These are phyloP conservation scores for Sinella curviseta DNA, from an alignment of 1,140 invertebrate species.

Conservation along the genomic window DNA sequence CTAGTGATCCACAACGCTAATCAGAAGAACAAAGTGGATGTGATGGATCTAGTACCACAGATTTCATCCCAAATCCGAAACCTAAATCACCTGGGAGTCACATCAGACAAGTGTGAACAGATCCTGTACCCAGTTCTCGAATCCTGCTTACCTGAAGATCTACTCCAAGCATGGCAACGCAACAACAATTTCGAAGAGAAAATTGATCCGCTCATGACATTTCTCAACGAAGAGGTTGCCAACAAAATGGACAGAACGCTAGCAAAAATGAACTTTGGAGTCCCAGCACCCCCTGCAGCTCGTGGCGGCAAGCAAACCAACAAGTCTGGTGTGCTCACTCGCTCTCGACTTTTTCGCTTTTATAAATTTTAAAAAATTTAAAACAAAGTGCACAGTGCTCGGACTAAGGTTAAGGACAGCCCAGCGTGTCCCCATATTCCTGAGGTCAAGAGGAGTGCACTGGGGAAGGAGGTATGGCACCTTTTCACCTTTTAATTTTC, in stretches of 20 bases:
- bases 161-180: constrained; percentile 51
- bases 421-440: too few species aligned
- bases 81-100: constrained; percentile 53
- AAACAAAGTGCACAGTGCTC: too few species aligned
- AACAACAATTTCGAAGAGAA: constrained; percentile 17
- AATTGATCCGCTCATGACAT: constrained; percentile 45
- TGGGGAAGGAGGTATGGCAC: too few species aligned
- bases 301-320: too few species aligned
- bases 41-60: constrained; percentile 42
- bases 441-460: too few species aligned
- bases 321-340: too few species aligned
- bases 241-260: constrained; percentile 26
- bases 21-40: neutral
- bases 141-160: constrained; percentile 51
- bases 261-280: neutral
- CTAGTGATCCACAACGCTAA: constrained; percentile 43
- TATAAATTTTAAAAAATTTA: too few species aligned
- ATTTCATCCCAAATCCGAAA: constrained; percentile 49
- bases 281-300: neutral
- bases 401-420: too few species aligned
- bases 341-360: too few species aligned
- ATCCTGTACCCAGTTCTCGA: constrained; percentile 54
- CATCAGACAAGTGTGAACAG: constrained; percentile 52
- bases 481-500: too few species aligned
- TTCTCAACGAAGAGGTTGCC: constrained; percentile 49